Base-by-base conservation (phyloP, 2,797 vertebrate species). In the Anableps anableps region DNA sequence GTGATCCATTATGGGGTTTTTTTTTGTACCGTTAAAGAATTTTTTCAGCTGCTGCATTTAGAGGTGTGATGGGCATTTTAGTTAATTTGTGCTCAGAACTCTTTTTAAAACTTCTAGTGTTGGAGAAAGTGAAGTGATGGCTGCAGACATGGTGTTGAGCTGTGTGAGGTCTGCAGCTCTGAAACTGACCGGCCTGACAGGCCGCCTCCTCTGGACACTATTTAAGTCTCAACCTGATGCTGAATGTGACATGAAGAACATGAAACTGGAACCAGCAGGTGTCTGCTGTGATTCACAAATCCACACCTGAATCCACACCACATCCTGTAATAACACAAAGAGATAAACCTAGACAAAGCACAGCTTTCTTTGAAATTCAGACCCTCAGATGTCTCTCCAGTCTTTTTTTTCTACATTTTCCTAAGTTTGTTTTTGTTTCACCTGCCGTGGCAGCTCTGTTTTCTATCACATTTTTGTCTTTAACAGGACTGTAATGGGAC, bases 391-490 rank as follows among this genome's bases (percentile, higher is more conserved):
- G 1, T 79, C 43, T 77, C 74, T 79, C 60, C 60, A 31, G 87
- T 51, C 0, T 16, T 77, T 68, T 75, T 53, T 34, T 50, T 50
- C 48, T 72, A 3, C 17, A 16, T 72, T 47, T 74, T 5, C n/a
- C 55, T 41, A 38, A 23, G 64, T 51, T 78, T 6, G 58, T 78
- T 16, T 9, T 77, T 66, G 60, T 6, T 45, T 80, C 51, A n/a
- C 23, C 14, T 85, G 71, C 80, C 53, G 68, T 26, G 71, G 38
- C 78, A 78, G 66, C 72, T 62, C 51, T 80, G 66, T 90, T 83
- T 89, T 74, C 85, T 87, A 85, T 90, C 88, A 92, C 80, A 85
- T 80, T 89, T 79, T 78, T 80, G 76, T 45, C 83, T 75, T 78
- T 50, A 80, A 48, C 80, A 84, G 78, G 76, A 23, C 75, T 82